Evolutionary conservation across 2,113 vertebrate genomes (phyloP).

Genomic region (Datnioides undecimradiatus): DNA sequence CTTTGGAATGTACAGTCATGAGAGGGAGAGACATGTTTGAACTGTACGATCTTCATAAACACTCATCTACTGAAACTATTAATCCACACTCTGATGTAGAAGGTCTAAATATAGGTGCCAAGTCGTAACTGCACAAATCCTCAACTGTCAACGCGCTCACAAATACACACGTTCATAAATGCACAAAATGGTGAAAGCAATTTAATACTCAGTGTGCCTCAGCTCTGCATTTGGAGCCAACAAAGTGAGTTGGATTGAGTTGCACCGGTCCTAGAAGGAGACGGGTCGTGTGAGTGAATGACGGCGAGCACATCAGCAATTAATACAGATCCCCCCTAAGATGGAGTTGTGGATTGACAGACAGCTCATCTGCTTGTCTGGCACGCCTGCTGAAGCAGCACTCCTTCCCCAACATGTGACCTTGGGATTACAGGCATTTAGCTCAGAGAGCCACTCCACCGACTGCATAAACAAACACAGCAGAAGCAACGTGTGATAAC

Average conservation of each 20-base stretch:
- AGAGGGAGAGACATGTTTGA: not conserved
- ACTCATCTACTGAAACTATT: not conserved
- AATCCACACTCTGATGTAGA: not conserved
- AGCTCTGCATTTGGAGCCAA: not conserved
- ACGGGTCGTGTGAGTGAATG: conserved; percentile 10
- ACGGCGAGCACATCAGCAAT: conserved; percentile 33
- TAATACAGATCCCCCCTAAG: conserved; percentile 26
- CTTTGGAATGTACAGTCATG: not conserved
- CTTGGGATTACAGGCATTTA: conserved; percentile 62
- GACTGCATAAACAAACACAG: conserved; percentile 36
- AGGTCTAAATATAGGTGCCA: not conserved
- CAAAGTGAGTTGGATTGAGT: not conserved
- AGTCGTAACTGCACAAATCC: not conserved
- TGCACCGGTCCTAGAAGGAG: not conserved
- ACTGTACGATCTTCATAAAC: not conserved
- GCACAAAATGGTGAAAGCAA: not conserved
- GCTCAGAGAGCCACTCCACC: conserved; percentile 39
- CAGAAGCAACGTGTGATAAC: conserved; percentile 25
- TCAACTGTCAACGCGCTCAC: not conserved
- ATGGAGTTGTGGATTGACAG: conserved; percentile 47
- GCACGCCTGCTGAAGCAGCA: conserved; percentile 56
- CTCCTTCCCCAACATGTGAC: conserved; percentile 61
- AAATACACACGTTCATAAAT: not conserved
- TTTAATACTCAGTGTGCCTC: not conserved
- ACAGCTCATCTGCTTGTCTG: conserved; percentile 52